Base-by-base conservation (phyloP, 1,140 invertebrate species). In the Cecropterus lyciades region DNA sequence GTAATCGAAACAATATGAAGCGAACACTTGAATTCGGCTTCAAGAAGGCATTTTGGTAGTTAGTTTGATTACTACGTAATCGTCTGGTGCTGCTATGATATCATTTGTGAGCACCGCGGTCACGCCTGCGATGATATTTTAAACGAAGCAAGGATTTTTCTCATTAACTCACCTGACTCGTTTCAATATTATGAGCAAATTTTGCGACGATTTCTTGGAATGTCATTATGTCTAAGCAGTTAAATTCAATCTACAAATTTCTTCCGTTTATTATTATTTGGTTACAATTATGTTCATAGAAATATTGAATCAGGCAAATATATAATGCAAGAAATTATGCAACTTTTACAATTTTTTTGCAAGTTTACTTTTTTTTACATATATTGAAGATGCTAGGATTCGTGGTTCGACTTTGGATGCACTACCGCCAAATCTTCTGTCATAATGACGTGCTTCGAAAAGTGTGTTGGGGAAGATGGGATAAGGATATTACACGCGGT, bases 1-100 rank as follows among this genome's bases (percentile, higher is more conserved):
- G 78, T 42, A 78, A 66, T 10, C 10, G 11, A 17, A 40, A 14
- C 30, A 52, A 37, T 13, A 13, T 62, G 67, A 49, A 48, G 14
- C 9, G 1, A 24, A 30, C 15, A 37, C 5, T 9, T 43, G 11
- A 15, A 24, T 63, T 27, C 33, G 14, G 15, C 16, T 43, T 65
- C 51, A 13, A 48, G 55, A 45, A 65, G 30, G 30, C 43, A 17
- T 42, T 40, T 14, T 69, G 68, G 80, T 84, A 71, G 60, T 49
- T 45, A 53, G 74, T 78, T 79, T 77, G 83, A 84, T 87, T 87
- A 80, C 83, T 82, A 79, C 82, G 80, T 87, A 87, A 84, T 84
- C 79, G 79, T 78, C 75, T 78, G 69, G 73, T 72, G 67, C 63
- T 80, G 76, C 70, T 79, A 87, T 85, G 83, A 87, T 85, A 87